These are phyloP conservation scores for Nemopilema nomurai DNA, from an alignment of 30 jellyfish, hydroid and myxozoan species.

Conservation along the genomic window DNA sequence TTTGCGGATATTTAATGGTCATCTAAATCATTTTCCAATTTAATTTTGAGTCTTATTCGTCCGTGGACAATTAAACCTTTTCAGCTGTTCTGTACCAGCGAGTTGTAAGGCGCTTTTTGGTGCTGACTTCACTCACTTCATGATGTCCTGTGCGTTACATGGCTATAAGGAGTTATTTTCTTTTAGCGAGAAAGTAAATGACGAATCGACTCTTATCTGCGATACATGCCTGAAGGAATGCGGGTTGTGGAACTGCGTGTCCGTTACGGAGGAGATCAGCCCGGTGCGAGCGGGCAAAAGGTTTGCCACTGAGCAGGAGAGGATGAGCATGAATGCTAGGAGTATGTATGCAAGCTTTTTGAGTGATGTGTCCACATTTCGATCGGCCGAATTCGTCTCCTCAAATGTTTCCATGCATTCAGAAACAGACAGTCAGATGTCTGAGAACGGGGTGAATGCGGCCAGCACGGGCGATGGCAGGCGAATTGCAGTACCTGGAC, in stretches of 20 bases:
- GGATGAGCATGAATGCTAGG: conserved; percentile 42
- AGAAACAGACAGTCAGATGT: conserved; percentile 72
- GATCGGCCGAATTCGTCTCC: conserved; percentile 81
- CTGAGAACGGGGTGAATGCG: conserved; percentile 56
- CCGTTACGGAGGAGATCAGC: conserved; percentile 43
- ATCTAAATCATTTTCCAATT: no score
- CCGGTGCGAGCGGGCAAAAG: conserved; percentile 49
- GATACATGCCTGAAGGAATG: conserved; percentile 83
- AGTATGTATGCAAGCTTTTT: conserved; percentile 62
- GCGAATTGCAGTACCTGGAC: background rate
- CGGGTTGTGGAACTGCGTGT: conserved; percentile 93
- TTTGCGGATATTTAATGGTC: no score
- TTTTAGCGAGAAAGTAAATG: conserved; percentile 67
- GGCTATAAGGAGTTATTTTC: background rate
- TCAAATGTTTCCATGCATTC: conserved; percentile 88
- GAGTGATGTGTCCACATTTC: conserved; percentile 64
- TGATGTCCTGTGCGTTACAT: background rate
- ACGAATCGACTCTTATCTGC: conserved; percentile 88
- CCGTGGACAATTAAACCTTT: no score
- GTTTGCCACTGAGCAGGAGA: conserved; percentile 28
- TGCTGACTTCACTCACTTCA: no score
- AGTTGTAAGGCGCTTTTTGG: no score
- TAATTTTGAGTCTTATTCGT: no score
- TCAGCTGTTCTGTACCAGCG: no score
- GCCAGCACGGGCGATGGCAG: background rate